Evolutionary conservation across 2,888 invertebrate species (phyloP).

Genomic region (Oscheius sp.): DNA sequence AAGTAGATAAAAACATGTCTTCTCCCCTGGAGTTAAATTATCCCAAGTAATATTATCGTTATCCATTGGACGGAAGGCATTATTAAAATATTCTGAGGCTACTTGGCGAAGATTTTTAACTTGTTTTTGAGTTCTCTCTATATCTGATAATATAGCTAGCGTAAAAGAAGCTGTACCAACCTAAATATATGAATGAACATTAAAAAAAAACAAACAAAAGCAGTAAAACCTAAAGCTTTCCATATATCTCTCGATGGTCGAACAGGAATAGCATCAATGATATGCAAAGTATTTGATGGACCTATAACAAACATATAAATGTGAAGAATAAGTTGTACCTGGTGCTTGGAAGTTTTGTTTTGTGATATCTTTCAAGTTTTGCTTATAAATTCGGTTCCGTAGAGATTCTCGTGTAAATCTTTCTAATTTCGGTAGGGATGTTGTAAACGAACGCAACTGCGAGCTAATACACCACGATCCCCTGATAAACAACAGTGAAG

Average conservation of each 20-base stretch:
- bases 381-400: constrained; percentile 41
- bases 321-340: constrained; percentile 27
- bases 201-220: constrained; percentile 38
- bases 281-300: background rate
- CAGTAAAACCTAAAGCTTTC: constrained; percentile 55
- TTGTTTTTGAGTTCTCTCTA: background rate
- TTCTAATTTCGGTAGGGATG: constrained; percentile 24
- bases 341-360: constrained; percentile 31
- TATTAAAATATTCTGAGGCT: constrained; percentile 20
- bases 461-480: no score
- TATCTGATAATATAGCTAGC: constrained; percentile 24
- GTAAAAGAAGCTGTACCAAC: constrained; percentile 19
- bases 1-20: constrained; percentile 36
- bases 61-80: background rate
- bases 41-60: constrained; percentile 11
- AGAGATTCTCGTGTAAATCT: constrained; percentile 46
- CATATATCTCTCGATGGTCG: constrained; percentile 48
- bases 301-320: constrained; percentile 4
- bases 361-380: constrained; percentile 39
- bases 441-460: constrained; percentile 34
- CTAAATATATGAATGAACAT: background rate
- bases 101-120: background rate
- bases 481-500: no score
- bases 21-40: constrained; percentile 49
- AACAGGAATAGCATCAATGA: constrained; percentile 49